These are phyloP conservation scores for Rhyacophila brunnea DNA, from an alignment of 1,140 invertebrate species.

Conservation along the genomic window DNA sequence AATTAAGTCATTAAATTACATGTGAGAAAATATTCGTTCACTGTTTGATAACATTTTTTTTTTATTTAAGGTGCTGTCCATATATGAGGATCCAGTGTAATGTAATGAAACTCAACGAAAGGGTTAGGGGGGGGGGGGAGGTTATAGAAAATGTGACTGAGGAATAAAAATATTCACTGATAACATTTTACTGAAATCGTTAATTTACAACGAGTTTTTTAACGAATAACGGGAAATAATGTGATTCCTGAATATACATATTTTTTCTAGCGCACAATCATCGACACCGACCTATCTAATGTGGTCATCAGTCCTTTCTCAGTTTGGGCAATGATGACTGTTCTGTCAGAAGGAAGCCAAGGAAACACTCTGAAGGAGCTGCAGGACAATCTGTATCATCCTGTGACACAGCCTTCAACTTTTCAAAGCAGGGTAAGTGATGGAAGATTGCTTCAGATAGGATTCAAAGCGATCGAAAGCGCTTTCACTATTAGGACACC, in stretches of 20 bases:
- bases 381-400: slow-evolving; percentile 44
- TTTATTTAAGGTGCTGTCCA: no score
- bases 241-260: background rate
- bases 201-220: no score
- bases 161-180: no score
- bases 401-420: background rate
- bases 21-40: no score
- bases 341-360: slow-evolving; percentile 56
- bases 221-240: no score
- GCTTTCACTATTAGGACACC: slow-evolving; percentile 12
- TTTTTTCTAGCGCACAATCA: slow-evolving; percentile 15
- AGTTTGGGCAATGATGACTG: slow-evolving; percentile 56
- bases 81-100: no score
- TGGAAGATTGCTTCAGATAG: background rate
- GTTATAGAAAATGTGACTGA: no score
- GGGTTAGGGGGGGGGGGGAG: no score
- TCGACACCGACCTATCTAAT: slow-evolving; percentile 41
- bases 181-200: no score
- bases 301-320: slow-evolving; percentile 62
- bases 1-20: no score
- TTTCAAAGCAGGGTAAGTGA: background rate
- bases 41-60: no score
- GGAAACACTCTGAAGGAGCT: slow-evolving; percentile 56
- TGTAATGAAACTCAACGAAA: no score
- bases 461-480: slow-evolving; percentile 3